Evolutionary conservation across 2,797 vertebrate genomes (phyloP).

Genomic region (Acanthopagrus latus): DNA sequence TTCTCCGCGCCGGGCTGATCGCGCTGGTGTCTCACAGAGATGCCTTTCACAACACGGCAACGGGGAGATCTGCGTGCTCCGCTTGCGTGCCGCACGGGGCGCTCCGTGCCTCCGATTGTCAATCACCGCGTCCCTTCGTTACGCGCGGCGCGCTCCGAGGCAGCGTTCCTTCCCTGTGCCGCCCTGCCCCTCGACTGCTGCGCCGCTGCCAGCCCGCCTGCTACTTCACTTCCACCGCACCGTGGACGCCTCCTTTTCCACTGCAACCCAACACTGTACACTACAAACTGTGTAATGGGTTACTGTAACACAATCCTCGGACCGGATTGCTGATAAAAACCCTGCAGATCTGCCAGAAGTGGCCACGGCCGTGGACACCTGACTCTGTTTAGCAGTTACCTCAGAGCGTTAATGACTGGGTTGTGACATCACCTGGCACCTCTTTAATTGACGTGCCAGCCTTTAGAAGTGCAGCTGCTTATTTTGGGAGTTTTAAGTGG

Average conservation of each 20-base stretch:
- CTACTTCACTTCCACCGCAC: slow-evolving; percentile 46
- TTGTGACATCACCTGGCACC: slow-evolving; percentile 23
- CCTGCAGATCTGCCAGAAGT: neutral
- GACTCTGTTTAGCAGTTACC: neutral
- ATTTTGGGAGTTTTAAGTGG: slow-evolving; percentile 23
- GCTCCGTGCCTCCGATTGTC: slow-evolving; percentile 72
- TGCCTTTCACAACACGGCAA: slow-evolving; percentile 63
- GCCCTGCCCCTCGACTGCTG: slow-evolving; percentile 58
- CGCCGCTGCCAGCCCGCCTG: slow-evolving; percentile 46
- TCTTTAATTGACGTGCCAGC: slow-evolving; percentile 17
- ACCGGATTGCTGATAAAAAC: slow-evolving; percentile 12
- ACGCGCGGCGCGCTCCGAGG: slow-evolving; percentile 65
- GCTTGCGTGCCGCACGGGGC: slow-evolving; percentile 63
- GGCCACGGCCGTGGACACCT: neutral
- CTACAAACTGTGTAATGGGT: slow-evolving; percentile 6
- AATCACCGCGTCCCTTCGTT: slow-evolving; percentile 70
- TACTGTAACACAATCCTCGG: neutral
- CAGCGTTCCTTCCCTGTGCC: slow-evolving; percentile 47
- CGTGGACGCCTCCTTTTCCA: slow-evolving; percentile 52
- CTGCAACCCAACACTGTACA: slow-evolving; percentile 28
- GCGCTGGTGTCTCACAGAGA: slow-evolving; percentile 63
- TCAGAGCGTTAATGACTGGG: slow-evolving; percentile 6
- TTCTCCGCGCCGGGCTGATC: slow-evolving; percentile 59
- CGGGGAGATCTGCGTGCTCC: slow-evolving; percentile 67
- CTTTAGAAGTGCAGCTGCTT: slow-evolving; percentile 12